A percentile compares a stretch with the other conserved stretches of the same genome.
These are phyloP conservation scores for Peromyscus maniculatus DNA, from an alignment of 2,113 vertebrate species.

Conservation along the genomic window DNA sequence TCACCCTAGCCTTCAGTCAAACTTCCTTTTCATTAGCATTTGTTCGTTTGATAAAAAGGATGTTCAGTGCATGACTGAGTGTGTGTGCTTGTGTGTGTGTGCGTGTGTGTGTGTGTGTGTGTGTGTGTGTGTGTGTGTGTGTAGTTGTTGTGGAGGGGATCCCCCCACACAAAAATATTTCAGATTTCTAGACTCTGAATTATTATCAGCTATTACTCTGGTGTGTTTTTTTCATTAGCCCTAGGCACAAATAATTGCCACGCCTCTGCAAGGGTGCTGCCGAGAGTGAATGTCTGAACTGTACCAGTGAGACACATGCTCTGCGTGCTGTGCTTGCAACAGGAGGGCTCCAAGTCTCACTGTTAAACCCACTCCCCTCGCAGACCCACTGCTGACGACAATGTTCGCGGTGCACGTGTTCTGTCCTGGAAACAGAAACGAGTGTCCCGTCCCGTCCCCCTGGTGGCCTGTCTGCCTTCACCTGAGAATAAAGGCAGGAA, in stretches of 20 bases:
- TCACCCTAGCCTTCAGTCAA: background rate
- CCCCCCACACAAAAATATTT: background rate
- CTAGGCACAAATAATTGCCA: too few relatives aligned
- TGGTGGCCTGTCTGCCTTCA: rapidly evolving
- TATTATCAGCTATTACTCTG: too few relatives aligned
- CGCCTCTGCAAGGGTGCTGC: rapidly evolving
- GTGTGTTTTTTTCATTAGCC: background rate
- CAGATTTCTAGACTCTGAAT: background rate
- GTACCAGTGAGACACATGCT: rapidly evolving
- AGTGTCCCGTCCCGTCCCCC: rapidly evolving
- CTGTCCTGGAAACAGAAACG: background rate
- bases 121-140: background rate
- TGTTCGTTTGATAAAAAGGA: background rate
- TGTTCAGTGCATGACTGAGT: background rate
- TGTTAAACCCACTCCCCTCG: background rate
- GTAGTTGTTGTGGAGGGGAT: background rate
- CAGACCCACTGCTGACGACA: rapidly evolving
- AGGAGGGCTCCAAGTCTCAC: rapidly evolving
- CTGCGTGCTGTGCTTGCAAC: rapidly evolving
- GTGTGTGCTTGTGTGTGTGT: background rate
- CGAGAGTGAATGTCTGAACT: rapidly evolving
- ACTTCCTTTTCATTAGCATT: background rate
- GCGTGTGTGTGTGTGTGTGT: background rate
- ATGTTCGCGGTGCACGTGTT: background rate
- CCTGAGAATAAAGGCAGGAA: rapidly evolving